Conservation (phyloP, 2,113 vertebrate species). For the Hirundichthys speculiger region DNA sequence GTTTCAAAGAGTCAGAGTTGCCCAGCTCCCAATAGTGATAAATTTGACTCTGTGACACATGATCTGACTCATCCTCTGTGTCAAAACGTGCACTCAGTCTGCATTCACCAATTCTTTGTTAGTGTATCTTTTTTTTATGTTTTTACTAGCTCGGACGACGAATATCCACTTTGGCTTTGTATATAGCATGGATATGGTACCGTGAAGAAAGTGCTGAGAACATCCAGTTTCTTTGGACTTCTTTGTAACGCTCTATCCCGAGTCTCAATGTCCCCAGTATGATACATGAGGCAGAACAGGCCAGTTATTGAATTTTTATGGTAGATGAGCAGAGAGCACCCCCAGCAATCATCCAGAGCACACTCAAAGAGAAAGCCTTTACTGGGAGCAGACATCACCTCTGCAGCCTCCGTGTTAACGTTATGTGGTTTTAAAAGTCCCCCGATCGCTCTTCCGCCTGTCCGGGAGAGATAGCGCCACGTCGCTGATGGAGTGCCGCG, state of each 20-base stretch:
- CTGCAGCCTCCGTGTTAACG: conserved; percentile 48
- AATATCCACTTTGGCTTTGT: conserved; percentile 71
- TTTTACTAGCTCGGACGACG: conserved; percentile 44
- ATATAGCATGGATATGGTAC: conserved; percentile 72
- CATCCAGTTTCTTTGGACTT: conserved; percentile 69
- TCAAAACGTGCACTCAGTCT: conserved; percentile 54
- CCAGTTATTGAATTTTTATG: conserved; percentile 56
- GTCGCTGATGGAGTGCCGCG: conserved; percentile 67
- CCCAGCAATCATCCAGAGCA: conserved; percentile 34
- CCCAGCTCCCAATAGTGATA: conserved; percentile 46
- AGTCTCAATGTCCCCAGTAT: conserved; percentile 61
- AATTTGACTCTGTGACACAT: conserved; percentile 39
- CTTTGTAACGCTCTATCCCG: conserved; percentile 69
- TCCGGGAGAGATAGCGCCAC: conserved; percentile 55
- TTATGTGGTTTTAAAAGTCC: conserved; percentile 43
- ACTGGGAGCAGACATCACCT: conserved; percentile 56
- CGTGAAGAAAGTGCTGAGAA: conserved; percentile 59
- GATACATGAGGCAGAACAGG: conserved; percentile 60
- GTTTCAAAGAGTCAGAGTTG: conserved; percentile 53
- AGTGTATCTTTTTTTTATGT: conserved; percentile 49
- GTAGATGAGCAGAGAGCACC: conserved; percentile 50
- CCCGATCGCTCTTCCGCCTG: conserved; percentile 46
- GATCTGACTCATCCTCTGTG: conserved; percentile 61
- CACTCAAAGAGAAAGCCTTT: conserved; percentile 48
- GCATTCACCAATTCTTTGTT: conserved; percentile 53